A percentile compares a stretch with the other conserved stretches of the same genome.
Conservation (phyloP, 2,797 vertebrate species). For the Eospalax fontanierii region DNA sequence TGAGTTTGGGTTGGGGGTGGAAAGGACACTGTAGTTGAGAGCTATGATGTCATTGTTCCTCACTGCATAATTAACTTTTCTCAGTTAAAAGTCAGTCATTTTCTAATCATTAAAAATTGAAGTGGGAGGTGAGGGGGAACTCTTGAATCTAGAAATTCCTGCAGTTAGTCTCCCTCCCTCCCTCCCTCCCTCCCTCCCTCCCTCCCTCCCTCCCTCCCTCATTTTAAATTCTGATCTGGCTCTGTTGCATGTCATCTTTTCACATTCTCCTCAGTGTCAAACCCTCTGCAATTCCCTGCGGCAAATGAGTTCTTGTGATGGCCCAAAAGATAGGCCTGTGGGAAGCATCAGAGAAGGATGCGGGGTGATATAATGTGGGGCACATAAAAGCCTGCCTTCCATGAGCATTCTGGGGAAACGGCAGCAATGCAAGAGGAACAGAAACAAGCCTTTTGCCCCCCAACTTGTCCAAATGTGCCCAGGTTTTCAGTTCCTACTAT, state of each 20-base stretch:
- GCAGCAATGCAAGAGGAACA: background rate
- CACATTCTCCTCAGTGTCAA: constrained; percentile 28
- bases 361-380: background rate
- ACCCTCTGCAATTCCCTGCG: constrained; percentile 17
- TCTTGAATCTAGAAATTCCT: background rate
- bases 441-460: background rate
- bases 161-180: background rate
- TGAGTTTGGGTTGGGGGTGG: background rate
- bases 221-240: constrained; percentile 8
- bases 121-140: background rate
- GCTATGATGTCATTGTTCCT: background rate
- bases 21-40: background rate
- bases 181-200: background rate
- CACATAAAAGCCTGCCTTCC: background rate
- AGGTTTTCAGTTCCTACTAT: background rate
- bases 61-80: background rate
- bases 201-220: background rate
- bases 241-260: constrained; percentile 7
- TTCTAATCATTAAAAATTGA: constrained; percentile 8
- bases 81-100: background rate
- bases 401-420: accelerated
- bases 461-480: background rate
- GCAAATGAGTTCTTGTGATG: constrained; percentile 23
- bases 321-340: constrained; percentile 38
- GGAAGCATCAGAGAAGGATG: background rate